Evolutionary conservation across 2,113 vertebrate genomes (phyloP), one percentile per base, ranked within the genome.

Genomic region (Rhinolophus sinicus): DNA sequence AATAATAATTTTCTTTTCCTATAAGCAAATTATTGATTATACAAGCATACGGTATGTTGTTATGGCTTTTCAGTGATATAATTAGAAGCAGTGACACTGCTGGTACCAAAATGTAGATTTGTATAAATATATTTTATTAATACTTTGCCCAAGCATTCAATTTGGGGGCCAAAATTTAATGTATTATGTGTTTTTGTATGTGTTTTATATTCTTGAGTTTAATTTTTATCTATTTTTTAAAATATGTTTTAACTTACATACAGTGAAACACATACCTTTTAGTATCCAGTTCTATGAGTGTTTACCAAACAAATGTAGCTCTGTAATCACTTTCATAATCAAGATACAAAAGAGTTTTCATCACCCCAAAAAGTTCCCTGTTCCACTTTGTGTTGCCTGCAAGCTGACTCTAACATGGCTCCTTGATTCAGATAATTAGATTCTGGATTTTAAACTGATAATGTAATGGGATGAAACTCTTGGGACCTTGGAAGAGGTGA

Each of bases 1-100:
- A 77, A 50, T 70, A 76, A 62, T 15, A 88, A 60, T 72, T 91
- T 95, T 75, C 15, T 93, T 54, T 94, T 81, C 11, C 21, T 78
- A n/a, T 72, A 69, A 81, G 35, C 7, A 65, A 92, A 88, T 60
- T 83, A 82, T 35, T 65, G 30, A 65, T 70, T 93, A 47, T 65
- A 83, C 7, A 90, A 33, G 3, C 2, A 58, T 28, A 70, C 44
- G 30, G 5, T 28, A 65, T 76, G 8, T 56, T 76, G 8, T 56
- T 88, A 56, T 19, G 38, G 6, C 14, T 80, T 76, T 95, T 86
- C 35, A 77, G 5, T 76, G 21, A 44, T 26, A 77, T n/a, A 85
- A 54, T n/a, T 87, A 62, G 52, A 84, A 83, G 88, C 1, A 70
- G 44, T 44, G 78, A 69, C 78, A 67, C 11, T 76, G 18, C 14